phyloP scores from a whole-genome alignment of 2,113 vertebrate genomes.

The Emydura subglobosa region DNA sequence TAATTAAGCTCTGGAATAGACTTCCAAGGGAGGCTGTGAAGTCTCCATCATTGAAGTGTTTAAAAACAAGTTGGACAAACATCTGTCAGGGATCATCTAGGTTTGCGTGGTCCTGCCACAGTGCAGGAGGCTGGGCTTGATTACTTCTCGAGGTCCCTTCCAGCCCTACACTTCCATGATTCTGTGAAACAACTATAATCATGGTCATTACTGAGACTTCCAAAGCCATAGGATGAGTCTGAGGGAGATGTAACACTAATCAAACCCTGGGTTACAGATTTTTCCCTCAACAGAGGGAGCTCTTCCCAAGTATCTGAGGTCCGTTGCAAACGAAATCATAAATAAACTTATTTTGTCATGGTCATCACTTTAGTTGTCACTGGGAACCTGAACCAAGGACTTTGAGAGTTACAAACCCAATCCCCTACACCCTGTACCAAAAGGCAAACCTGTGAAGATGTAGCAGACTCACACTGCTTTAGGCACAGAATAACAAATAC shows the following conservation, averaged over 20 bases:
- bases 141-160: not conserved
- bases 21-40: not conserved
- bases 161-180: not conserved
- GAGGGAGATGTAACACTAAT: not conserved
- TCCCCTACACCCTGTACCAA: rapidly evolving
- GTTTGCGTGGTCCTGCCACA: not conserved
- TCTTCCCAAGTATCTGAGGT: not conserved
- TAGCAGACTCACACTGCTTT: not conserved
- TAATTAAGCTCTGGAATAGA: not conserved
- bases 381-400: not conserved
- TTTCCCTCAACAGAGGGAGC: not conserved
- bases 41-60: not conserved
- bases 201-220: not conserved
- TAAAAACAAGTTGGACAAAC: not conserved
- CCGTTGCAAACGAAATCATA: not conserved
- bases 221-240: not conserved
- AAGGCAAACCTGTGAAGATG: not conserved
- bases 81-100: not conserved
- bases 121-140: not conserved
- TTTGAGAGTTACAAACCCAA: not conserved
- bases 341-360: not conserved
- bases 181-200: not conserved
- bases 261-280: not conserved
- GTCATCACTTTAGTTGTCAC: not conserved
- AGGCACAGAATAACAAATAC: not conserved